Base-by-base conservation (phyloP, 2,797 vertebrate genomes). In the Paguma larvata region DNA sequence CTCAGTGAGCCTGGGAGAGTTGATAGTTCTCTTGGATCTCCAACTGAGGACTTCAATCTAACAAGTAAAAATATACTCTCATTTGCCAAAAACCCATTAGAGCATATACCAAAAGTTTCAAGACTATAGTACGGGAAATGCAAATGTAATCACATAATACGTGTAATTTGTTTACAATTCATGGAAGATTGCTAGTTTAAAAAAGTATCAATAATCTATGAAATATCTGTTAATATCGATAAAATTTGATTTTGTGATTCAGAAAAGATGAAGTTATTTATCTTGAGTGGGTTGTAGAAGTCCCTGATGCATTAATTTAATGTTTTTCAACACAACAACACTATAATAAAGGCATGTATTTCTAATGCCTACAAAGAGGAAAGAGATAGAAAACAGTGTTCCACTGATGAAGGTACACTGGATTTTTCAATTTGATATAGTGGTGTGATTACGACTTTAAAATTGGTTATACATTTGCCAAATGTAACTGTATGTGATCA, bases 161-260 rank as follows among this genome's bases (percentile, higher is more conserved):
- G 0, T 91, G 70, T 92, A 91, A 97, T 75, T 78, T 44, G 30
- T 23, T 4, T 75, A 67, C 12, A 93, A 91, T 48, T 68, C n/a
- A 59, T 82, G 97, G 82, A 38, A 97, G 63, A 0, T 9, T 59
- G 3, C 21, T 8, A 11, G 11, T 44, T 91, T 88, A 46, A 86
- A 94, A 92, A 62, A 11, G 27, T 77, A 75, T 15, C 41, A 68
- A n/a, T 72, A 59, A 92, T 65, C 63, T 59, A 89, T 80, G 4
- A 93, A 96, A 48, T 72, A 8, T 41, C 1, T 75, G 48, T 65
- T 95, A 0, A 5, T 96, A 68, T 0, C 38, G 51, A 44, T 97
- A 0, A 5, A 98, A 98, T 97, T 97, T 98, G 65, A 97, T 13
- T 93, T 85, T 79, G 41, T 97, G 79, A 88, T 96, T 82, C n/a